Evolutionary conservation across 2,797 vertebrate genomes (phyloP).

Genomic region (Pogoniulus pusillus): DNA sequence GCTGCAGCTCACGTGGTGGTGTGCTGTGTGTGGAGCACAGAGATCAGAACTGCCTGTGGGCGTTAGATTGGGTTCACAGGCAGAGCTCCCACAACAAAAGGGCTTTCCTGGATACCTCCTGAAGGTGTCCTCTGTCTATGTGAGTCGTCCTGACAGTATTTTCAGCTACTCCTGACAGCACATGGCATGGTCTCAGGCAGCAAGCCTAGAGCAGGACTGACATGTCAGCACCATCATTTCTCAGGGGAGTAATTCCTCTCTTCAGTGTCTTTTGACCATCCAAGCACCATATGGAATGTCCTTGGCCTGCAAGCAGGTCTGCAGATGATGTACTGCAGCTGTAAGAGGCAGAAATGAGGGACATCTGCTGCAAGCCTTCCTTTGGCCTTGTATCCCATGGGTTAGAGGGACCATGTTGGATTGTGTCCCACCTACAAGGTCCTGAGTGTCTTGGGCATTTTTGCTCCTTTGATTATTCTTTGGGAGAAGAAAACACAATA

Average conservation of each 20-base stretch:
- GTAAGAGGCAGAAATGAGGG: background rate
- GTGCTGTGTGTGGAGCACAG: background rate
- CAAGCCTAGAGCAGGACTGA: background rate
- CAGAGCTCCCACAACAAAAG: background rate
- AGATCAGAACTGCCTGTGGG: background rate
- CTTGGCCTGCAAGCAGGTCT: background rate
- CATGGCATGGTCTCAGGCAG: background rate
- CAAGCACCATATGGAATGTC: background rate
- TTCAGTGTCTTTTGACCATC: background rate
- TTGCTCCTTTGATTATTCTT: background rate
- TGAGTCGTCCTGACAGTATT: background rate
- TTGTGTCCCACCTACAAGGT: background rate
- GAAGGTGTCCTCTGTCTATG: background rate
- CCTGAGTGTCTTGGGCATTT: background rate
- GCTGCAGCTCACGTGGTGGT: rapidly evolving
- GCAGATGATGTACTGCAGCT: background rate
- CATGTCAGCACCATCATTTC: background rate
- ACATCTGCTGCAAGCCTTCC: background rate
- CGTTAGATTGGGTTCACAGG: rapidly evolving
- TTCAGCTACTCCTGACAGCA: background rate
- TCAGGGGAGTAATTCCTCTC: background rate
- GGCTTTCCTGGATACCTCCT: background rate
- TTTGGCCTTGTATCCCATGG: background rate
- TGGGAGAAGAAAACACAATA: background rate
- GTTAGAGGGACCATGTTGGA: background rate